Conservation (phyloP, 2,888 invertebrate species). For the Stenotaenia linearis region DNA sequence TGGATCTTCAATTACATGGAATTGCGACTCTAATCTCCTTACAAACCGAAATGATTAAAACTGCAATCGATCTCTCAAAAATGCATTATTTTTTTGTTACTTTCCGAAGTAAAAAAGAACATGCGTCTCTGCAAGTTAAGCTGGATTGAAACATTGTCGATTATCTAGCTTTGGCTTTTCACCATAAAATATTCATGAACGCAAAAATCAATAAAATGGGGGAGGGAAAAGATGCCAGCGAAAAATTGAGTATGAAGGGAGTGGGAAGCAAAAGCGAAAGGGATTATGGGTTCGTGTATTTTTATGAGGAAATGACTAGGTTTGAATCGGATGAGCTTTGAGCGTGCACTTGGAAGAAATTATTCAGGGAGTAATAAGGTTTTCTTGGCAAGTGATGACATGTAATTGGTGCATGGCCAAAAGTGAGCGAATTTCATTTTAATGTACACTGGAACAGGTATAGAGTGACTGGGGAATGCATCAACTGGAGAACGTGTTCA, state of each 20-base stretch:
- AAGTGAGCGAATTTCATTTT: neutral
- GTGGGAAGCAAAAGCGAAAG: neutral
- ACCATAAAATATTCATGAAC: constrained; percentile 4
- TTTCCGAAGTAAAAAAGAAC: neutral
- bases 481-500: neutral
- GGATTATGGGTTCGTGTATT: constrained; percentile 4
- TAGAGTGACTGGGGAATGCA: neutral
- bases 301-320: constrained; percentile 4
- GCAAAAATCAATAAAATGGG: neutral
- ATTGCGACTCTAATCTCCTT: no score
- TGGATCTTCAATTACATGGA: no score
- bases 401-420: constrained; percentile 4
- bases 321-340: constrained; percentile 1
- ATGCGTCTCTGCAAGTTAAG: neutral
- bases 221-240: neutral
- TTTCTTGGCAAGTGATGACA: neutral
- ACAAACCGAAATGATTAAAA: no score
- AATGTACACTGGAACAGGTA: neutral
- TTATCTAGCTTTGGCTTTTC: constrained; percentile 4
- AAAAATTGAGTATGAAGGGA: neutral
- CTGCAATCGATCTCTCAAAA: no score
- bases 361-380: constrained; percentile 9
- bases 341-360: neutral
- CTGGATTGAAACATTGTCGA: neutral
- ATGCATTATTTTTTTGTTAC: no score